phyloP scores from a whole-genome alignment of 2,888 invertebrate genomes.

The Amiota mariae region DNA sequence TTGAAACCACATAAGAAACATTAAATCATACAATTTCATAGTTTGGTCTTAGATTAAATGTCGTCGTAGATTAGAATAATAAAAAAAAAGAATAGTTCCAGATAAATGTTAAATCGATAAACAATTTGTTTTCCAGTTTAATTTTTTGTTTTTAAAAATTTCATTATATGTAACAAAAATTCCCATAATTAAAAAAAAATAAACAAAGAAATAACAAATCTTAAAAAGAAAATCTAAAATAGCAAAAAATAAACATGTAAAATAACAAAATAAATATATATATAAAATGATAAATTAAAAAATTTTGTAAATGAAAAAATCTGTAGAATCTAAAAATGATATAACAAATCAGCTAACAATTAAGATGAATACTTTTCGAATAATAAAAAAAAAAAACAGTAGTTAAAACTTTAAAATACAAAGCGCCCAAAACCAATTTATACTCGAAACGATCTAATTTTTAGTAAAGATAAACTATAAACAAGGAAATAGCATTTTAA shows the following conservation, averaged over 20 bases:
- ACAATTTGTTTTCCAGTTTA: no score
- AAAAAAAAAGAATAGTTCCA: no score
- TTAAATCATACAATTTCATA: no score
- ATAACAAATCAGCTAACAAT: constrained; percentile 18
- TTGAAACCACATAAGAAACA: no score
- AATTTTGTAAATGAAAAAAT: constrained; percentile 38
- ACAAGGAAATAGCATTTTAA: constrained; percentile 49
- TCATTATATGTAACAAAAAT: background rate
- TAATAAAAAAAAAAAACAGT: constrained; percentile 2
- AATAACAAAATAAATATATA: constrained; percentile 19
- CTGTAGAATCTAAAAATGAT: constrained; percentile 34
- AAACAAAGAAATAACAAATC: background rate
- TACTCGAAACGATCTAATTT: constrained; percentile 51
- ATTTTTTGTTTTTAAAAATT: no score
- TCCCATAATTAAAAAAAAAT: constrained; percentile 13
- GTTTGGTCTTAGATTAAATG: no score
- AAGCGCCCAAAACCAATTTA: constrained; percentile 7
- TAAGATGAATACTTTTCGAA: background rate
- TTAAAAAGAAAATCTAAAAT: background rate
- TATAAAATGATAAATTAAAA: constrained; percentile 10
- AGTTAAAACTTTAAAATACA: constrained; percentile 10
- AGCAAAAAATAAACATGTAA: constrained; percentile 8
- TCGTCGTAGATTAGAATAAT: no score
- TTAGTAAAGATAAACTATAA: constrained; percentile 38
- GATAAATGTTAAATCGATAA: no score